Percentiles rank a stretch among this genome's conserved stretches.
phyloP scores from a whole-genome alignment of 2,797 vertebrate genomes.

The Nothura maculosa region DNA sequence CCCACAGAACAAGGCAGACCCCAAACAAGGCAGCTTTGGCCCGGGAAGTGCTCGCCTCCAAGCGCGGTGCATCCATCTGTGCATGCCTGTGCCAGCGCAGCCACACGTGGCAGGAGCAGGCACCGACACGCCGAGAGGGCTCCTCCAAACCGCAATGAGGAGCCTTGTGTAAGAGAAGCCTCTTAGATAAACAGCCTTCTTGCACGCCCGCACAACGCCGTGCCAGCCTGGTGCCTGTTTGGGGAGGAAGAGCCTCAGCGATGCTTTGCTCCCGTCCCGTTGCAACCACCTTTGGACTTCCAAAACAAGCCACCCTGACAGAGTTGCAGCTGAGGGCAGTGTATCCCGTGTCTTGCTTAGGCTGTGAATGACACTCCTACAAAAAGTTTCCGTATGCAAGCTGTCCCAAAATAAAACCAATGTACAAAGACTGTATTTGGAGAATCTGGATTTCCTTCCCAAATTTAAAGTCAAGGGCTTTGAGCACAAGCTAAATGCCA shows the following conservation, averaged over 20 bases:
- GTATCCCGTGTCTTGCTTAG: background rate
- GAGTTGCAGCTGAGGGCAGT: background rate
- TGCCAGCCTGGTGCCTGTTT: background rate
- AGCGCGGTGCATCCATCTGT: background rate
- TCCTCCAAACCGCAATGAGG: background rate
- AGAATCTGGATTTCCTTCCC: background rate
- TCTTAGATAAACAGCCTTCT: background rate
- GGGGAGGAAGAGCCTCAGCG: background rate
- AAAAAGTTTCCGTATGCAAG: background rate
- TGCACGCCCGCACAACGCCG: background rate
- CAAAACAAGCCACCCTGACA: background rate
- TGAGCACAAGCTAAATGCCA: background rate
- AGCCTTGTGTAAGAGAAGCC: background rate
- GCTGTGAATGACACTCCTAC: background rate
- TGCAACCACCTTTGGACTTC: background rate
- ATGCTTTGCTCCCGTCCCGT: background rate
- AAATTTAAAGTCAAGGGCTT: background rate
- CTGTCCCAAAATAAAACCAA: background rate
- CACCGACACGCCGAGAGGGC: rapidly evolving
- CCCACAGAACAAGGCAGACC: background rate
- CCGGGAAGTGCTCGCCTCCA: background rate
- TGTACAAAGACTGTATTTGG: background rate
- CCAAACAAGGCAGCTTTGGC: background rate
- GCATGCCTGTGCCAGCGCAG: too few species aligned
- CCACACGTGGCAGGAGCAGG: background rate